Base-by-base conservation (phyloP, 2,113 vertebrate genomes). In the Plecotus auritus region DNA sequence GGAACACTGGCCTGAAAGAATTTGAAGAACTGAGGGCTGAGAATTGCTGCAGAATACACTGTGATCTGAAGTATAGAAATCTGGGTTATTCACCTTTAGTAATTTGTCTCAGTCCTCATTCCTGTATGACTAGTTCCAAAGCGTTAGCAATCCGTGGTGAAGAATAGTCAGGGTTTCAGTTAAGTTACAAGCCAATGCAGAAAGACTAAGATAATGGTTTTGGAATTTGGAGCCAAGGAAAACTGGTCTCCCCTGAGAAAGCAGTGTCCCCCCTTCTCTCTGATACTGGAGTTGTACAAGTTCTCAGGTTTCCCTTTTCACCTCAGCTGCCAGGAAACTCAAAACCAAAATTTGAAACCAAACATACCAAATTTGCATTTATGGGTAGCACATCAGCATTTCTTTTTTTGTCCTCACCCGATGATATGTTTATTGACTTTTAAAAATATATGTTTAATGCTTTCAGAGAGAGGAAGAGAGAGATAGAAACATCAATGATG, bases 171-270 rank as follows among this genome's bases (percentile, higher is more conserved):
- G 64, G 28, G 28, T 84, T 87, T 90, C 13, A 74, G 49, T 59
- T 87, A n/a, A 72, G 77, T 91, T 81, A 40, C 7, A 72, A 92
- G 40, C 30, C 45, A 85, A 61, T 40, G 45, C 67, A 74, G 73
- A 83, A 83, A 82, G 92, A 54, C 40, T 9, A 77, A 94, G 49
- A 85, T 10, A 28, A 14, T 40, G 66, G 67, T 95, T 94, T 90
- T 82, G 83, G 94, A 96, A 74, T 69, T 67, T 35, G 90, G 72
- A 90, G 47, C 47, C 77, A 78, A 73, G 94, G 69, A 90, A 95
- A 73, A 30, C 49, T 92, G 11, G 32, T 67, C 20, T 73, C 18
- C 73, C 28, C 18, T 18, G 28, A 86, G 67, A 77, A 74, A 45
- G 26, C 37, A 12, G 11, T 23, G 35, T 22, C 40, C 47, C 80